Evolutionary conservation across 2,888 invertebrate genomes (phyloP), one percentile per base, ranked within the genome.

Genomic region (Drosophila colorata): DNA sequence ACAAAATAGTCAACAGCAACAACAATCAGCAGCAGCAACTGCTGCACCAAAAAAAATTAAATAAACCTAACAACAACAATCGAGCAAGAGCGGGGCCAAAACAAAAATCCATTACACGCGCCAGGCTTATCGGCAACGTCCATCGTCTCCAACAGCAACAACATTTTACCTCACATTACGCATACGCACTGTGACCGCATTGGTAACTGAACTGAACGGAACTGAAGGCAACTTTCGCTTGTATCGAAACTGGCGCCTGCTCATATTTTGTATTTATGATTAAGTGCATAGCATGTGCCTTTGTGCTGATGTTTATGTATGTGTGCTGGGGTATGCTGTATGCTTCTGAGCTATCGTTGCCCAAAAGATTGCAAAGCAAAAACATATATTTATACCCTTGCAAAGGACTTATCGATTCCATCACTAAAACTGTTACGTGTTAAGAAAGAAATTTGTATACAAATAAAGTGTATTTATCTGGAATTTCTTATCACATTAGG

Each of bases 91-190:
- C 37, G 23, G 18, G 44, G 46, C 43, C 55, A 70, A 65, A 60
- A 66, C 60, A 60, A 67, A 80, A 78, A 81, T 81, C 73, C 87
- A 83, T 83, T 85, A 83, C 85, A 83, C 85, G 86, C 83, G 69
- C 65, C 61, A 64, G 55, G 41, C 60, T 79, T 87, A 84, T 84
- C 88, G 53, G 51, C 28, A 51, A 56, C 70, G 80, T 74, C 66
- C 69, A 82, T 82, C 81, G 73, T 77, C 77, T 60, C 63, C 63
- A 77, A 33, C 60, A 58, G 9, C 31, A 51, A 9, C 56, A 57
- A 46, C 16, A 40, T 49, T 48, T 25, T 46, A 63, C 20, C 59
- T 55, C 68, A 79, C 64, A 85, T 86, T 86, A 85, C 88, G 78
- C 86, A 85, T 82, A 83, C 88, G 88, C 75, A 68, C 51, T 48